Evolutionary conservation across 2,888 invertebrate species (phyloP).

Genomic region (Oxycera nigricornis): DNA sequence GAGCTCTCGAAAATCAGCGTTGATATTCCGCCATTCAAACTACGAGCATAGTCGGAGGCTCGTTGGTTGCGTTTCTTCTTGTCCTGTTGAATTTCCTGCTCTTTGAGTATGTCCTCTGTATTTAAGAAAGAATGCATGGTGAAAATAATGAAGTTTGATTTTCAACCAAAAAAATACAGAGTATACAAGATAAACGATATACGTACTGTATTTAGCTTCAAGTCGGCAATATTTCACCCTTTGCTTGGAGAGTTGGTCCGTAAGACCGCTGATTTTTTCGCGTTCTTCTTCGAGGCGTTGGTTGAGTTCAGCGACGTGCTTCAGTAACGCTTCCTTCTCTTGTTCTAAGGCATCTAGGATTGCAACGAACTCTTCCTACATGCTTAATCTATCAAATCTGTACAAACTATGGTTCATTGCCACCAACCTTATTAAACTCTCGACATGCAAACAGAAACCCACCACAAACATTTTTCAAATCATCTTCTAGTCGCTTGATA

Average conservation of each 20-base stretch:
- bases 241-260: constrained; percentile 54
- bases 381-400: background rate
- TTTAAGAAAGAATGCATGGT: constrained; percentile 9
- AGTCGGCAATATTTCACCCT: constrained; percentile 55
- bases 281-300: constrained; percentile 55
- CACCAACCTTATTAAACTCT: constrained; percentile 57
- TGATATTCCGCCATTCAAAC: constrained; percentile 48
- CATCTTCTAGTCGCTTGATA: constrained; percentile 54
- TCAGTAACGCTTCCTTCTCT: constrained; percentile 56
- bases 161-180: no score
- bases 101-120: constrained; percentile 55
- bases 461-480: constrained; percentile 57
- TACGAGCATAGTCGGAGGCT: constrained; percentile 56
- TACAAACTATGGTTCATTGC: background rate
- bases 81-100: constrained; percentile 54
- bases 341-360: constrained; percentile 57
- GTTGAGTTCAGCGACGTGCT: constrained; percentile 52
- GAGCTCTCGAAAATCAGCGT: constrained; percentile 58
- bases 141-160: background rate
- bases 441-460: constrained; percentile 60
- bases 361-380: constrained; percentile 58
- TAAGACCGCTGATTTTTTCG: constrained; percentile 50
- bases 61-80: constrained; percentile 58
- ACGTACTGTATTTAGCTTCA: constrained; percentile 55
- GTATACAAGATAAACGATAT: no score